Percentiles rank a stretch among this genome's conserved stretches.
Evolutionary conservation across 2,797 vertebrate genomes (phyloP).

Genomic region (Amazonetta brasiliensis): DNA sequence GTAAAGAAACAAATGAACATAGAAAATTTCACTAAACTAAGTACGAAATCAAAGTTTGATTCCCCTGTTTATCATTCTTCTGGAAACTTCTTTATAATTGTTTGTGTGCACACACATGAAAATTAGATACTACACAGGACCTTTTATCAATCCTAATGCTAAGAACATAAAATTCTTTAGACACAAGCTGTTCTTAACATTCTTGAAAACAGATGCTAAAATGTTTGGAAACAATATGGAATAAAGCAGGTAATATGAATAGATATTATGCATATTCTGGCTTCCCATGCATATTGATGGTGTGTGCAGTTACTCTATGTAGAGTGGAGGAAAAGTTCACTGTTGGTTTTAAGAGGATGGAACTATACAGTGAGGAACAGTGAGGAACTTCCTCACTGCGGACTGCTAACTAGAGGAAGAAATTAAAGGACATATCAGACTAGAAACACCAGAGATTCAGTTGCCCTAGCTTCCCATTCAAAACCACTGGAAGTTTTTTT

Average conservation of each 20-base stretch:
- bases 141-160: background rate
- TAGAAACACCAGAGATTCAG: background rate
- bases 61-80: background rate
- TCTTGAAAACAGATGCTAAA: background rate
- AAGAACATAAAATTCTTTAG: background rate
- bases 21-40: accelerated
- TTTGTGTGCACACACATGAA: background rate
- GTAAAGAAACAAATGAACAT: background rate
- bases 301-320: background rate
- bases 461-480: background rate
- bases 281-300: background rate
- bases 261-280: slow-evolving; percentile 14
- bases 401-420: slow-evolving; percentile 2
- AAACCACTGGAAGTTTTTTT: background rate
- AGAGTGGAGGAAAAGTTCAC: background rate
- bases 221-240: background rate
- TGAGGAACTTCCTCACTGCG: background rate
- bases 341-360: background rate
- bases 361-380: background rate
- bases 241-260: background rate
- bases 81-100: background rate
- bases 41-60: background rate
- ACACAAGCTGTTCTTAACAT: background rate
- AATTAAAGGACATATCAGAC: background rate
- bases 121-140: background rate